phyloP scores from a whole-genome alignment of 2,113 vertebrate genomes.

The Apodemus sylvaticus region DNA sequence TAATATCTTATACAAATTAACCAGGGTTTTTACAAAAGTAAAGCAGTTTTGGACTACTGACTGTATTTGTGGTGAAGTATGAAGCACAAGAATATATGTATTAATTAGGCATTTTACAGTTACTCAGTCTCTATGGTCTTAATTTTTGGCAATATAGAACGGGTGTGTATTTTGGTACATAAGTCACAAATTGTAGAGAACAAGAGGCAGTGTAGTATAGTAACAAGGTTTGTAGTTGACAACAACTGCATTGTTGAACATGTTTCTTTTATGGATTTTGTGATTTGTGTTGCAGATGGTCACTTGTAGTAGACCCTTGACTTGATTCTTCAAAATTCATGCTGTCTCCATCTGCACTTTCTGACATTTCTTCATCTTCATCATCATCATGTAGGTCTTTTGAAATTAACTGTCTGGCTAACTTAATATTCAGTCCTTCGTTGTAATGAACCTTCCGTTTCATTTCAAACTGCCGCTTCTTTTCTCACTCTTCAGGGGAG shows the following conservation, averaged over 20 bases:
- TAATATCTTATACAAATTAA: constrained; percentile 80
- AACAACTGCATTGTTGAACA: constrained; percentile 83
- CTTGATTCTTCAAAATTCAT: too few relatives aligned
- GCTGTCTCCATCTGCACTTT: too few relatives aligned
- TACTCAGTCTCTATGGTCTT: constrained; percentile 81
- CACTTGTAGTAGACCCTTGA: constrained; percentile 82
- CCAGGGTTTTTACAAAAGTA: constrained; percentile 80
- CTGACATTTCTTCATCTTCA: too few relatives aligned
- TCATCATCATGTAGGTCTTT: too few relatives aligned
- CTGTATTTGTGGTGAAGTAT: constrained; percentile 80
- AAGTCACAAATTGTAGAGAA: constrained; percentile 82
- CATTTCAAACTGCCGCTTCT: too few relatives aligned
- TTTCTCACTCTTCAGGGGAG: too few relatives aligned
- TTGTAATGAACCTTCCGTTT: too few relatives aligned
- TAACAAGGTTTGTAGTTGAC: constrained; percentile 80
- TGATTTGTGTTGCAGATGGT: constrained; percentile 83
- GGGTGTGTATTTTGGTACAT: constrained; percentile 82
- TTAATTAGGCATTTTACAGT: constrained; percentile 81
- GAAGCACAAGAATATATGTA: constrained; percentile 83
- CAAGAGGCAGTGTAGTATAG: constrained; percentile 81
- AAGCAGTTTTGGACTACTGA: constrained; percentile 72
- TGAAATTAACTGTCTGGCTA: too few relatives aligned
- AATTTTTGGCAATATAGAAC: constrained; percentile 87
- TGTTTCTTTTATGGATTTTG: constrained; percentile 84
- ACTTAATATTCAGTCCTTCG: too few relatives aligned